Evolutionary conservation across 2,888 invertebrate species (phyloP).

Genomic region (Agrochola litura): DNA sequence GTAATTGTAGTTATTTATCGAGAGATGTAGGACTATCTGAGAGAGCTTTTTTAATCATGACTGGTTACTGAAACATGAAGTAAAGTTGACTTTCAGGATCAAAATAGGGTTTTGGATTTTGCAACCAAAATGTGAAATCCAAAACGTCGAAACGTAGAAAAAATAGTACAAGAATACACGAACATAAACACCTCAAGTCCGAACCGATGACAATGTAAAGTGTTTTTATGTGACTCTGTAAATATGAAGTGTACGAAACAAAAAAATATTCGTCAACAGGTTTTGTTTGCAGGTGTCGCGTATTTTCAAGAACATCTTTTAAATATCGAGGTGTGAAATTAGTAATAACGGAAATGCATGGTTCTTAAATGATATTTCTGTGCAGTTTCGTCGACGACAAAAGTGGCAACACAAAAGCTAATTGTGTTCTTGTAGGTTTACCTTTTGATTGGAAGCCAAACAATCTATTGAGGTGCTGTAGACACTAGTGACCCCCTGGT

Average conservation of each 20-base stretch:
- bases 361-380: constrained; percentile 37
- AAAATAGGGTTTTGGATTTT: constrained; percentile 1
- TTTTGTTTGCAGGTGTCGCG: constrained; percentile 81
- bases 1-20: not conserved
- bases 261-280: constrained; percentile 78
- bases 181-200: constrained; percentile 77
- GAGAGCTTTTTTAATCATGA: not conserved
- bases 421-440: constrained; percentile 38
- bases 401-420: constrained; percentile 21
- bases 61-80: not conserved
- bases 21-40: not conserved
- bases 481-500: constrained; percentile 14
- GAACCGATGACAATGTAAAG: constrained; percentile 80
- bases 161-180: constrained; percentile 65
- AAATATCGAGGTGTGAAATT: constrained; percentile 80
- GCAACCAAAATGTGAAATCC: constrained; percentile 43
- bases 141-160: constrained; percentile 67
- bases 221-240: constrained; percentile 82
- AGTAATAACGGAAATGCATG: constrained; percentile 71
- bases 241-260: constrained; percentile 73
- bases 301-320: constrained; percentile 73
- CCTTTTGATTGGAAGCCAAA: constrained; percentile 40
- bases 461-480: constrained; percentile 26
- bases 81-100: not conserved
- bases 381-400: constrained; percentile 39